phyloP scores from a whole-genome alignment of 2,113 vertebrate genomes.

The Paramisgurnus dabryanus region DNA sequence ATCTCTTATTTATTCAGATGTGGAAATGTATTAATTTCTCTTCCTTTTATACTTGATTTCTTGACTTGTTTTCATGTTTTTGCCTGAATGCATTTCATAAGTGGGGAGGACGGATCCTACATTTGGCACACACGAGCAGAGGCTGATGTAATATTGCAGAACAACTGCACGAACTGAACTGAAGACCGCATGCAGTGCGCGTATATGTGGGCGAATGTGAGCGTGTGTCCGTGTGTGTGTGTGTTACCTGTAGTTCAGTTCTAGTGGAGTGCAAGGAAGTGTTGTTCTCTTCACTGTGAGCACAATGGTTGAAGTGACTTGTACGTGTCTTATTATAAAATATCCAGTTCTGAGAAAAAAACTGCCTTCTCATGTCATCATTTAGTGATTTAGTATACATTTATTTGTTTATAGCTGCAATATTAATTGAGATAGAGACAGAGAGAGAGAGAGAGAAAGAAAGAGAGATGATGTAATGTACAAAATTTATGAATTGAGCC shows the following conservation, averaged over 20 bases:
- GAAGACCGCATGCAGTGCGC: conserved; percentile 43
- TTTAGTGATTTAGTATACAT: background rate
- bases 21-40: conserved; percentile 55
- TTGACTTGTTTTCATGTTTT: conserved; percentile 54
- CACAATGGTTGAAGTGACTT: conserved; percentile 74
- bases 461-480: conserved; percentile 59
- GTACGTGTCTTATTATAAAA: conserved; percentile 78
- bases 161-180: conserved; percentile 56
- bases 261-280: conserved; percentile 50
- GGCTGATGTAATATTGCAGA: conserved; percentile 26
- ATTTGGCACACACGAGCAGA: conserved; percentile 65
- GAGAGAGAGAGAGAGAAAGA: conserved; percentile 7
- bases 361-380: conserved; percentile 54
- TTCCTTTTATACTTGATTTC: conserved; percentile 64
- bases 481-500: conserved; percentile 57
- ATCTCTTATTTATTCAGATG: conserved; percentile 65
- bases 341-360: conserved; percentile 69
- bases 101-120: conserved; percentile 67
- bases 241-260: conserved; percentile 1
- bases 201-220: conserved; percentile 34
- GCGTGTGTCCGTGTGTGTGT: conserved; percentile 26
- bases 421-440: too few species aligned
- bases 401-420: background rate
- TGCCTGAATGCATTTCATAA: conserved; percentile 70
- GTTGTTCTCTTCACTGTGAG: conserved; percentile 71